Base-by-base conservation (phyloP, 2,888 invertebrate species). In the Iphiclides podalirius region DNA sequence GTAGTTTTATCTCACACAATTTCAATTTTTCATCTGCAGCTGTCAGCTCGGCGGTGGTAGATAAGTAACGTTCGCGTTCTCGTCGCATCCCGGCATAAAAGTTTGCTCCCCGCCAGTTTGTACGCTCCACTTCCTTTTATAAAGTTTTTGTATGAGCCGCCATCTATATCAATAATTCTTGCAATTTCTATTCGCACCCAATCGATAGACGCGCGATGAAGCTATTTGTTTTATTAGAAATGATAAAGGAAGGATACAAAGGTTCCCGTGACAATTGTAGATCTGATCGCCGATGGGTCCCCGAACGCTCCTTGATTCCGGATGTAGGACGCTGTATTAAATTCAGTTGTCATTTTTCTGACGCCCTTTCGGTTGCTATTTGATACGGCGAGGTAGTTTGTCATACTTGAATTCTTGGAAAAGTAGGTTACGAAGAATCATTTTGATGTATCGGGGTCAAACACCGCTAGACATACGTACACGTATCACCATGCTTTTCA, bases 1-100 rank as follows among this genome's bases (percentile, higher is more conserved):
- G 81, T 82, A 79, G 83, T 87, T 88, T 88, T 88, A 87, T 87
- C 88, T 86, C 85, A 76, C 80, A 86, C 86, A 85, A 87, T 87
- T 88, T 88, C 87, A 88, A 88, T 88, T 87, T 87, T 88, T 88
- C 87, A 88, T 87, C 85, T 88, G 87, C 83, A 82, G 78, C 87
- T 85, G 86, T 87, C 87, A 85, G 86, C 85, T 72, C 72, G 75
- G 73, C 79, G 74, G 75, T 57, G 75, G 77, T 70, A 86, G 87
- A 88, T 88, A 88, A 86, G 86, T 87, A 86, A 86, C 85, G 80
- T 69, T 72, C 76, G 74, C 76, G 75, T 70, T 76, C 72, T 72
- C 74, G 73, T 73, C 77, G 78, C 72, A 71, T 76, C 76, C 75
- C 77, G 68, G 72, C 75, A 72, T 77, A 74, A 82, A 86, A 86